Conservation (phyloP, 2,888 invertebrate species). For the Coleophora flavipennella region DNA sequence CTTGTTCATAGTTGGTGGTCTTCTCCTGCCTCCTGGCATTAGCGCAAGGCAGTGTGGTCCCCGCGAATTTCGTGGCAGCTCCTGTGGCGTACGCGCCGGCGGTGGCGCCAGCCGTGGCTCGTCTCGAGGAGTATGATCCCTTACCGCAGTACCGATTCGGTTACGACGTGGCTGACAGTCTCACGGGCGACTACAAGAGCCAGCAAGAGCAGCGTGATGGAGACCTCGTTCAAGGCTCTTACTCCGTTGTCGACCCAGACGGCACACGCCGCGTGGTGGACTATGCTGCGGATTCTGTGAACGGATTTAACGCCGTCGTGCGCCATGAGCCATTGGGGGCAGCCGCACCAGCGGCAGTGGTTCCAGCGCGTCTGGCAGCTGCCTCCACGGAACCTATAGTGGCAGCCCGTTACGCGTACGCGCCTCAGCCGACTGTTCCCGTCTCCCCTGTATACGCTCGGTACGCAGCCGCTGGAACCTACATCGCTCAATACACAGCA, state of each 20-base stretch:
- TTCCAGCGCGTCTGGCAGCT: slow-evolving; percentile 26
- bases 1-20: slow-evolving; percentile 49
- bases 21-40: slow-evolving; percentile 52
- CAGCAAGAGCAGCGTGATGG: slow-evolving; percentile 68
- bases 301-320: slow-evolving; percentile 59
- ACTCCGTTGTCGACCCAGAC: slow-evolving; percentile 56
- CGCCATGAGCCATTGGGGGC: slow-evolving; percentile 51
- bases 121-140: slow-evolving; percentile 64
- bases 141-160: slow-evolving; percentile 71
- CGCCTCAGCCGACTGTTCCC: slow-evolving; percentile 15
- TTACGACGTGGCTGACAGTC: slow-evolving; percentile 54
- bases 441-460: slow-evolving; percentile 17
- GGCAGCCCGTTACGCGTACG: slow-evolving; percentile 18
- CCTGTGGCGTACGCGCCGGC: slow-evolving; percentile 36
- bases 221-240: slow-evolving; percentile 63
- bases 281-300: slow-evolving; percentile 52
- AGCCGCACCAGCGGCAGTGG: slow-evolving; percentile 45
- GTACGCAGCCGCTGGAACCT: slow-evolving; percentile 21
- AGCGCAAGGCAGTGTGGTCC: slow-evolving; percentile 45
- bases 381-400: slow-evolving; percentile 30
- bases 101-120: slow-evolving; percentile 39
- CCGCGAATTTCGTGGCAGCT: slow-evolving; percentile 37
- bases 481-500: slow-evolving; percentile 17
- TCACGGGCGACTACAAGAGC: slow-evolving; percentile 62
- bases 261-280: slow-evolving; percentile 55